Percentiles rank a stretch among this genome's conserved stretches.
phyloP scores from a whole-genome alignment of 2,888 invertebrate species.

The Eurois occulta region DNA sequence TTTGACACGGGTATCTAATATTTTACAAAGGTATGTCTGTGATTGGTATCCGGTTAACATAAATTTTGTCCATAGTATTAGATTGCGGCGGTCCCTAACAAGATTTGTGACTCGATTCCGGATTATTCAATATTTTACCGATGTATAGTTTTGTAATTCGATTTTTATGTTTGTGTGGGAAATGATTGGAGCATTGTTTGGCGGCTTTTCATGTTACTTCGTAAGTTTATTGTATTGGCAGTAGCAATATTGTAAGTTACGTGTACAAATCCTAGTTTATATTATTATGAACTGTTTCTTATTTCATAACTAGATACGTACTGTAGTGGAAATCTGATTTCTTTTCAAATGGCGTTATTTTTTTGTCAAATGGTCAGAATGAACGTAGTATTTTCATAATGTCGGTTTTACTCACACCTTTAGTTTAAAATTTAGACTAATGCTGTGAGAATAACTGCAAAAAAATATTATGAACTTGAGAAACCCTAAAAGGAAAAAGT shows the following conservation, averaged over 20 bases:
- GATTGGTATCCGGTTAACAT: constrained; percentile 74
- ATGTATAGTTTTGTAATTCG: constrained; percentile 62
- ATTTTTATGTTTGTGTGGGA: constrained; percentile 49
- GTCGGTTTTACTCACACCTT: not conserved
- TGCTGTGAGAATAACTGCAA: no score
- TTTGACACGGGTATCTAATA: constrained; percentile 72
- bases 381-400: not conserved
- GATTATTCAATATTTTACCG: constrained; percentile 64
- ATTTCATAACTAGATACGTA: not conserved
- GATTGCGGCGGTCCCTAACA: constrained; percentile 68
- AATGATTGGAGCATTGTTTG: constrained; percentile 24
- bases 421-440: no score
- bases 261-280: not conserved
- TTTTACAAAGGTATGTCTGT: constrained; percentile 70
- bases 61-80: constrained; percentile 68
- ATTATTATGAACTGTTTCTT: not conserved
- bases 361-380: not conserved
- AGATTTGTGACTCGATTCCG: constrained; percentile 70
- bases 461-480: no score
- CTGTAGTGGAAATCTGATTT: not conserved
- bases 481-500: no score
- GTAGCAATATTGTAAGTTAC: not conserved
- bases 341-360: not conserved
- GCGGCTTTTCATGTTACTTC: not conserved
- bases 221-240: constrained; percentile 2